Conservation (phyloP, 2,113 vertebrate genomes). For the Indicator maculatus region DNA sequence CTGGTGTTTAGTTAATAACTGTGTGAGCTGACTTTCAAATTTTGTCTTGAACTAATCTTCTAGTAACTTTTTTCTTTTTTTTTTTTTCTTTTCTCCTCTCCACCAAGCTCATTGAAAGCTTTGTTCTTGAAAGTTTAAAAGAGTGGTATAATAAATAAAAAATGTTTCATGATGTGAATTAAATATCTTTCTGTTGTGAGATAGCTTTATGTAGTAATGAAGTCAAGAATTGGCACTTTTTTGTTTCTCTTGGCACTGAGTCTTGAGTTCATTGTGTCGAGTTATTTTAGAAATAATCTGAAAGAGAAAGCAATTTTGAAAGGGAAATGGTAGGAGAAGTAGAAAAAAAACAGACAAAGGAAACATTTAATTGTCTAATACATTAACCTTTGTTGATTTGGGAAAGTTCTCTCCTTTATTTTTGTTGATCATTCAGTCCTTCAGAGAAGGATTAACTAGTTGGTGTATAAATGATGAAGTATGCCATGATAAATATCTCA, state of each 20-base stretch:
- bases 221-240: neutral
- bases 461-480: neutral
- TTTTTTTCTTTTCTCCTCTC: fast-evolving
- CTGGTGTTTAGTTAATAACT: neutral
- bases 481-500: neutral
- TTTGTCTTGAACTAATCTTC: neutral
- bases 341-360: neutral
- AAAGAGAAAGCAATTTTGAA: neutral
- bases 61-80: neutral
- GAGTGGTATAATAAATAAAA: neutral
- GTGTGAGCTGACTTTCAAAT: neutral
- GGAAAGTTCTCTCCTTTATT: neutral
- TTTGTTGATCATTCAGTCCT: neutral
- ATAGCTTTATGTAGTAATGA: neutral
- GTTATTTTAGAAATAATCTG: neutral
- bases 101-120: neutral
- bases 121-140: neutral
- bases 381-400: neutral
- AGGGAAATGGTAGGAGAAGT: neutral
- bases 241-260: neutral
- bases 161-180: neutral
- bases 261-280: neutral
- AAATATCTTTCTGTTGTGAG: neutral
- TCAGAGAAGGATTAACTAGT: neutral
- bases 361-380: neutral